Conservation (phyloP, 92 coral and sea anemone species). For the Phenganax stokvisi region DNA sequence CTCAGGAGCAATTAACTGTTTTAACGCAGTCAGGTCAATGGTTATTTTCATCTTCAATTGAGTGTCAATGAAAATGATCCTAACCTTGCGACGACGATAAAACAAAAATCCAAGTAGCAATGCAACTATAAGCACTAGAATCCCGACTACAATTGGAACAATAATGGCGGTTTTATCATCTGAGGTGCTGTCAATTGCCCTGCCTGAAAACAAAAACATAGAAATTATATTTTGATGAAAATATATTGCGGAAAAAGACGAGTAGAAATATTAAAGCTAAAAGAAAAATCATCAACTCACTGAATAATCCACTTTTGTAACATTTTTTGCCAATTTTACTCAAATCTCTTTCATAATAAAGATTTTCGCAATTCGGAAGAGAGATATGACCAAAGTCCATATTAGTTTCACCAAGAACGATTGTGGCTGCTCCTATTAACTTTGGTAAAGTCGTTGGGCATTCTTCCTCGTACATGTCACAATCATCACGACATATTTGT, state of each 20-base stretch:
- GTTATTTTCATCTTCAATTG: too few species aligned
- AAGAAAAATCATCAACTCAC: constrained; percentile 43
- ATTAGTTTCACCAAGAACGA: constrained; percentile 23
- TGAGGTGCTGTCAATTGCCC: neutral
- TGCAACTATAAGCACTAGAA: constrained; percentile 42
- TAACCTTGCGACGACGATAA: neutral
- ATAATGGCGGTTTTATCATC: constrained; percentile 31
- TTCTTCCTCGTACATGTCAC: constrained; percentile 61
- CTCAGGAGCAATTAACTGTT: too few species aligned
- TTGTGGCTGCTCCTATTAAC: constrained; percentile 67
- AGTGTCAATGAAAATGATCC: too few species aligned
- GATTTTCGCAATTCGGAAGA: constrained; percentile 67
- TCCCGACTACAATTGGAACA: constrained; percentile 44
- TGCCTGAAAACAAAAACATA: neutral
- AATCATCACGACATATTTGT: constrained; percentile 74
- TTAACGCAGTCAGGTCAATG: too few species aligned
- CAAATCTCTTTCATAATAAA: constrained; percentile 39
- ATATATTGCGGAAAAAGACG: neutral
- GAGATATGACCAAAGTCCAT: constrained; percentile 64
- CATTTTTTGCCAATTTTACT: constrained; percentile 54
- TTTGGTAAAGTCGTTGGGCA: constrained; percentile 59
- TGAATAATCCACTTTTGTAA: constrained; percentile 64
- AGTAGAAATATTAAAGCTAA: neutral
- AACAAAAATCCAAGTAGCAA: constrained; percentile 30
- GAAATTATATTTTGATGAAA: too few species aligned